Evolutionary conservation across 2,888 invertebrate genomes (phyloP), one percentile per base, ranked within the genome.

Genomic region (Cataglyphis altisquamis): DNA sequence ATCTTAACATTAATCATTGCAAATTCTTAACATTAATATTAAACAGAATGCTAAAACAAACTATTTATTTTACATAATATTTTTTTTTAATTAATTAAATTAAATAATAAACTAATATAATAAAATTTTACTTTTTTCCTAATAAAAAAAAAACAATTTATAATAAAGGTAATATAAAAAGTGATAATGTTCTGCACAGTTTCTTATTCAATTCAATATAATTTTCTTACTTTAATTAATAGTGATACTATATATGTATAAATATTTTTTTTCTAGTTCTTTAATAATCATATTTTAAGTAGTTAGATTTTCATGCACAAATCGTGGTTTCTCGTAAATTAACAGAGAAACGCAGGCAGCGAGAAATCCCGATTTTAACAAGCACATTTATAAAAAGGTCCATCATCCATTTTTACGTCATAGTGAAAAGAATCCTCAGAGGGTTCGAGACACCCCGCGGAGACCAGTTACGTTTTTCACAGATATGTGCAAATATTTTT

Each of bases 401-500:
- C 29, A 29, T 39, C 32, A 66, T 66, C 67, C 41, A 77, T 77
- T 77, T 77, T 67, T 67, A 57, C 57, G 67, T 67, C 39, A 68
- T 21, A 15, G 55, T 77, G 77, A 77, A 77, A 77, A 77, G 77
- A 77, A 77, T 77, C 32, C 41, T 41, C 32, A 68, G 67, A 41
- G 77, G 77, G 41, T 68, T 77, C 15, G 39, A 57, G 77, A 41
- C 67, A 32, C 21, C 77, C 77, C 68, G 6, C 1, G 3, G 77
- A 57, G 68, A 77, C 67, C 68, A 67, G 68, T 45, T 32, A 77
- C 55, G 41, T 77, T 67, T 77, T 77, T 67, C 68, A 77, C 77
- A 77, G 77, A 77, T 77, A 77, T 77, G 68, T 5, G 55, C 68
- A 77, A 77, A 77, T 77, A 77, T 77, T 77, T 77, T 67, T 67